A percentile compares a stretch with the other conserved stretches of the same genome.
phyloP scores from a whole-genome alignment of 1,140 invertebrate genomes.

The Drosophila oshimai region DNA sequence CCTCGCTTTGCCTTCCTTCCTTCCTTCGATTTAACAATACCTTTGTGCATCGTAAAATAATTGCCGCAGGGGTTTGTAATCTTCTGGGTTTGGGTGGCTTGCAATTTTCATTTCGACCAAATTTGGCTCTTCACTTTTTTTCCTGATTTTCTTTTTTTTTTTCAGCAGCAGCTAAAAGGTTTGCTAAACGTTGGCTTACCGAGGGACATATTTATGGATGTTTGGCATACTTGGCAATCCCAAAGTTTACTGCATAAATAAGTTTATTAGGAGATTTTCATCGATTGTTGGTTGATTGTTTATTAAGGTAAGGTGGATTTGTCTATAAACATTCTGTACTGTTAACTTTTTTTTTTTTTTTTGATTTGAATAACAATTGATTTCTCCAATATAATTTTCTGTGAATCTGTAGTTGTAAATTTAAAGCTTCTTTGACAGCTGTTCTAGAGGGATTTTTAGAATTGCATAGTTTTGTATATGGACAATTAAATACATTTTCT shows the following conservation, averaged over 20 bases:
- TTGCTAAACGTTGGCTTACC: conserved; percentile 17
- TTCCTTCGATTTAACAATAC: conserved; percentile 69
- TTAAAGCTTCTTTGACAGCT: too few relatives aligned
- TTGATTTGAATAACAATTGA: too few relatives aligned
- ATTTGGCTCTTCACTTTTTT: conserved; percentile 24
- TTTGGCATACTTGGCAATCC: conserved; percentile 24
- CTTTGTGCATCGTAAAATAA: conserved; percentile 82
- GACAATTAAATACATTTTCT: too few relatives aligned
- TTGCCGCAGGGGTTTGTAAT: conserved; percentile 77
- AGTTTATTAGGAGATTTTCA: conserved; percentile 25
- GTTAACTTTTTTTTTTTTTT: too few relatives aligned
- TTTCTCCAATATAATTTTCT: too few relatives aligned
- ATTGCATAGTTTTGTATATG: too few relatives aligned
- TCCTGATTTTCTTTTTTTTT: not conserved
- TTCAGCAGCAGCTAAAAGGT: conserved; percentile 14
- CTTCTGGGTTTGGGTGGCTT: conserved; percentile 70
- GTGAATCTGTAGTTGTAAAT: too few relatives aligned
- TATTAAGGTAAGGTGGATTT: not conserved
- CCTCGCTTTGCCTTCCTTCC: conserved; percentile 16
- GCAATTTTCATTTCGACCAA: conserved; percentile 57
- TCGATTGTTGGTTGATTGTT: conserved; percentile 7
- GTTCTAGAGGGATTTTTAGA: too few relatives aligned
- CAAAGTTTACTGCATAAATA: not conserved
- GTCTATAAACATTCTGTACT: too few relatives aligned
- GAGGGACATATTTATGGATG: conserved; percentile 37